Evolutionary conservation across 2,888 invertebrate genomes (phyloP).

Genomic region (Drosophila falleni): DNA sequence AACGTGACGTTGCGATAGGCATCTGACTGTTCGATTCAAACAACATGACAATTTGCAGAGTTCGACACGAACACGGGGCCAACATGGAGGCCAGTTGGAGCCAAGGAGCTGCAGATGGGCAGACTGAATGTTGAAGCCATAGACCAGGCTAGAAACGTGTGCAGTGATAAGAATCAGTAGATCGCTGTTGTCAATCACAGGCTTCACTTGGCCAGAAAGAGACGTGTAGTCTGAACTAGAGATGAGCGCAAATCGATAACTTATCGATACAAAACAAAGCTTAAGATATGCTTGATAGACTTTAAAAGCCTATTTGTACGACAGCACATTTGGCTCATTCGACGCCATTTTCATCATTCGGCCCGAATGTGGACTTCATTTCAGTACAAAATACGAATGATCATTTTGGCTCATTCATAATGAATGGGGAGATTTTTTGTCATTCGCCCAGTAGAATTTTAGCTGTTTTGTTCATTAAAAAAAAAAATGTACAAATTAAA

Average conservation of each 20-base stretch:
- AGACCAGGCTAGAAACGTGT: slow-evolving; percentile 60
- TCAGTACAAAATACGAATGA: too few species aligned
- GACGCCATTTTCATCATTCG: too few species aligned
- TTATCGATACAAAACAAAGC: background rate
- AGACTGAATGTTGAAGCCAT: slow-evolving; percentile 17
- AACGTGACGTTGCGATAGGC: slow-evolving; percentile 72
- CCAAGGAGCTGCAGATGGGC: slow-evolving; percentile 29
- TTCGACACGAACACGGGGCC: slow-evolving; percentile 68
- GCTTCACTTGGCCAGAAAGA: slow-evolving; percentile 31
- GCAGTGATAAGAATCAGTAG: slow-evolving; percentile 64
- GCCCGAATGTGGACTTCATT: too few species aligned
- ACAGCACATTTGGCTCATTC: too few species aligned
- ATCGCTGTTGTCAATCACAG: slow-evolving; percentile 73
- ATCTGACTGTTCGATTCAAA: slow-evolving; percentile 53
- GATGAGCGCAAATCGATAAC: slow-evolving; percentile 2
- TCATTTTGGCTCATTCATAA: too few species aligned
- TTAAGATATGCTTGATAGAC: background rate
- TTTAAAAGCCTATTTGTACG: too few species aligned
- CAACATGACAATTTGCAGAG: slow-evolving; percentile 76
- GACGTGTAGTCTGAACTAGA: background rate
- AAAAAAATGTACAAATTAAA: too few species aligned
- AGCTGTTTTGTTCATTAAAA: too few species aligned
- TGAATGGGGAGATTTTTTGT: too few species aligned
- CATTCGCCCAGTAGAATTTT: too few species aligned
- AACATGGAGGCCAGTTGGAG: slow-evolving; percentile 53